Percentiles rank a stretch among this genome's conserved stretches.
phyloP scores from a whole-genome alignment of 2,888 invertebrate species.

The Neoscelio sp. region DNA sequence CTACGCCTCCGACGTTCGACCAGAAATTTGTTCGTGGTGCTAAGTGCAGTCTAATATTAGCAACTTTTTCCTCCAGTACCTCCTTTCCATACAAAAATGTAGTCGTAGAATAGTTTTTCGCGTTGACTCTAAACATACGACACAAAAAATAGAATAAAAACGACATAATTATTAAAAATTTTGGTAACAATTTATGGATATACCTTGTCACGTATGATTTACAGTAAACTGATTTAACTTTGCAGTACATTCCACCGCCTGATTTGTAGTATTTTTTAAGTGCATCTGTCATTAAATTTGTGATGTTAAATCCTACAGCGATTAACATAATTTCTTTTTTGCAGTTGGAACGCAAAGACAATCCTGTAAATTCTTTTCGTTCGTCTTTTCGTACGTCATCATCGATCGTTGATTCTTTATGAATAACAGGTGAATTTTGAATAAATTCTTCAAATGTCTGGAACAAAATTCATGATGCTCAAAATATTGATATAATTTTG shows the following conservation, averaged over 20 bases:
- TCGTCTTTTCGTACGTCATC: slow-evolving; percentile 27
- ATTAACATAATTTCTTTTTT: slow-evolving; percentile 80
- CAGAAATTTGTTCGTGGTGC: slow-evolving; percentile 81
- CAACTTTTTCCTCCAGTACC: slow-evolving; percentile 78
- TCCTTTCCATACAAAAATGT: slow-evolving; percentile 80
- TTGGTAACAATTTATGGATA: no score
- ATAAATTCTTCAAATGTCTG: slow-evolving; percentile 70
- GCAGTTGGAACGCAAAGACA: slow-evolving; percentile 79
- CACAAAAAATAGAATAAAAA: slow-evolving; percentile 33
- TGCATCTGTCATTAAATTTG: slow-evolving; percentile 75
- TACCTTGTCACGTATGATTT: slow-evolving; percentile 69
- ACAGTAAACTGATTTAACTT: slow-evolving; percentile 81
- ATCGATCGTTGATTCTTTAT: slow-evolving; percentile 61
- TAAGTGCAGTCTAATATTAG: slow-evolving; percentile 77
- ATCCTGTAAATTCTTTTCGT: slow-evolving; percentile 47
- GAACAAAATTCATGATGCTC: slow-evolving; percentile 20
- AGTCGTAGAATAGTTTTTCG: slow-evolving; percentile 74
- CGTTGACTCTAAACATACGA: slow-evolving; percentile 69
- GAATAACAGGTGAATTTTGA: slow-evolving; percentile 68
- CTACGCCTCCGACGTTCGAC: slow-evolving; percentile 79
- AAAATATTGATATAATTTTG: background rate
- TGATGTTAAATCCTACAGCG: slow-evolving; percentile 79
- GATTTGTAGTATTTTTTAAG: slow-evolving; percentile 78
- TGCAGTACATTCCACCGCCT: slow-evolving; percentile 77
- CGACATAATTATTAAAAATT: no score